Conservation (phyloP, 1,140 invertebrate genomes). For the Rhyzopertha dominica region DNA sequence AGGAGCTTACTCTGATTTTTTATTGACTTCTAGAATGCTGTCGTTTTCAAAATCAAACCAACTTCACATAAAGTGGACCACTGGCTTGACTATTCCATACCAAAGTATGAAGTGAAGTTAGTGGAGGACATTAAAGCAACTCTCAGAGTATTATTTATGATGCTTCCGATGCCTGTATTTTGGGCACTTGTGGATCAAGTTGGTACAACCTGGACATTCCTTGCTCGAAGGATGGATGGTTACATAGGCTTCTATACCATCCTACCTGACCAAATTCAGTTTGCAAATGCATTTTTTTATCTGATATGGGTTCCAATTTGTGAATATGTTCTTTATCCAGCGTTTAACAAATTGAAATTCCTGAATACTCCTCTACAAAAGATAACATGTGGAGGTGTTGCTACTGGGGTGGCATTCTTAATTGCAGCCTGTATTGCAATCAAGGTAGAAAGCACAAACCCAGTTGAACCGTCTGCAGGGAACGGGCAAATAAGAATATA, state of each 20-base stretch:
- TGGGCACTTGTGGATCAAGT: conserved; percentile 87
- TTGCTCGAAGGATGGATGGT: conserved; percentile 87
- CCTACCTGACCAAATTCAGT: conserved; percentile 85
- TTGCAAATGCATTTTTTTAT: conserved; percentile 81
- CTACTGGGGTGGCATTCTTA: conserved; percentile 81
- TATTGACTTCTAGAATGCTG: conserved; percentile 44
- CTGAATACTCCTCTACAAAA: conserved; percentile 68
- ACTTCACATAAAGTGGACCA: conserved; percentile 54
- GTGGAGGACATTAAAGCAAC: conserved; percentile 73
- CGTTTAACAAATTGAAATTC: conserved; percentile 51
- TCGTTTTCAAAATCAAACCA: conserved; percentile 42
- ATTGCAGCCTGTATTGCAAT: conserved; percentile 61
- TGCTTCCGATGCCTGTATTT: conserved; percentile 80
- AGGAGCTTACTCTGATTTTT: no score
- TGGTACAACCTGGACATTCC: conserved; percentile 92
- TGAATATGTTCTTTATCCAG: conserved; percentile 62
- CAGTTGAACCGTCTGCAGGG: conserved; percentile 54
- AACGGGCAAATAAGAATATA: conserved; percentile 65
- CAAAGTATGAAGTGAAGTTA: conserved; percentile 62
- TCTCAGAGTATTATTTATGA: conserved; percentile 68
- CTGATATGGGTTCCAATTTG: conserved; percentile 84
- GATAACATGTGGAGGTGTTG: conserved; percentile 73
- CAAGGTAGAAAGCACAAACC: conserved; percentile 57
- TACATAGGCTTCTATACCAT: conserved; percentile 61
- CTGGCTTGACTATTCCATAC: conserved; percentile 78